A percentile compares a stretch with the other conserved stretches of the same genome.
These are phyloP conservation scores for Hemibates koningsi DNA, from an alignment of 2,113 vertebrate species.

Conservation along the genomic window DNA sequence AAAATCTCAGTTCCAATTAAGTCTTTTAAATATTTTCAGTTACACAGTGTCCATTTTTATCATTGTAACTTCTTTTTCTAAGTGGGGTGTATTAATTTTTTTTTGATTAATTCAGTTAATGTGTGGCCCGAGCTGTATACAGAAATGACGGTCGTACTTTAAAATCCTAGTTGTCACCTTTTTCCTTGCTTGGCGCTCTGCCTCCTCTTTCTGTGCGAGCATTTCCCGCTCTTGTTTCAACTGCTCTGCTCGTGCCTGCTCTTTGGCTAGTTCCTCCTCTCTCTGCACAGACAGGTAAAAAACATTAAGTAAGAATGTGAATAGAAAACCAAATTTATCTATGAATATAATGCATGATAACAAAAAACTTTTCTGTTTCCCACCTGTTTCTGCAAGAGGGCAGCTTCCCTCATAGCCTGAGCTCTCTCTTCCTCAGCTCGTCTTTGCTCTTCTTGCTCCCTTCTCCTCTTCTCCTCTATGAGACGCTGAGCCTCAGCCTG, in stretches of 20 bases:
- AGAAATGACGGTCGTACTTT: neutral
- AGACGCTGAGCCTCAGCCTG: conserved; percentile 73
- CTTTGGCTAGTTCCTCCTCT: conserved; percentile 82
- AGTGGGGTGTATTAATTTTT: neutral
- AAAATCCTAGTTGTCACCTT: conserved; percentile 72
- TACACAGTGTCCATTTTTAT: neutral
- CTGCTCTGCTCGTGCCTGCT: conserved; percentile 73
- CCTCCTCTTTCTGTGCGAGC: conserved; percentile 86
- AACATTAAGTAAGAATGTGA: neutral
- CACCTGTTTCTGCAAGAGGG: conserved; percentile 84
- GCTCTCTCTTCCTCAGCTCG: conserved; percentile 76
- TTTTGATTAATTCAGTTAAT: neutral
- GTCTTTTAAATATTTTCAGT: neutral
- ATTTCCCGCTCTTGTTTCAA: conserved; percentile 80
- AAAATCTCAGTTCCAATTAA: neutral
- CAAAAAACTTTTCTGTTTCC: neutral
- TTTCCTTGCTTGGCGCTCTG: conserved; percentile 87
- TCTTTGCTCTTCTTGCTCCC: conserved; percentile 75
- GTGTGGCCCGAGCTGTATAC: neutral
- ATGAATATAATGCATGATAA: accelerated
- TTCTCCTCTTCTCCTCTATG: conserved; percentile 72
- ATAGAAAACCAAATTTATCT: neutral
- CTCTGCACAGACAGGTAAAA: conserved; percentile 31
- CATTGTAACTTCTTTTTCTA: neutral
- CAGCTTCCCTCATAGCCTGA: conserved; percentile 76